These are phyloP conservation scores for Lepidochitona cinerea DNA, from an alignment of 2,888 invertebrate genomes.

Conservation along the genomic window DNA sequence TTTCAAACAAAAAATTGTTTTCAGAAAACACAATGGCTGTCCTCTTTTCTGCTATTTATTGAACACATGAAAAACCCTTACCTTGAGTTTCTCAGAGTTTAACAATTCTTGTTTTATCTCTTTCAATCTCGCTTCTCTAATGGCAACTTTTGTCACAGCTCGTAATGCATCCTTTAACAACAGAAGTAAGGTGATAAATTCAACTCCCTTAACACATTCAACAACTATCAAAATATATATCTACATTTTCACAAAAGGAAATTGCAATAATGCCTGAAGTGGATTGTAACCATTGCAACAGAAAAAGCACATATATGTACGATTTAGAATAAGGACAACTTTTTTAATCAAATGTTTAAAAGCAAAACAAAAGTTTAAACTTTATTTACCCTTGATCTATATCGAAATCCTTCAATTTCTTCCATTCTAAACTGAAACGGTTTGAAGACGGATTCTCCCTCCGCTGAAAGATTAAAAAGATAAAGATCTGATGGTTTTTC, in stretches of 20 bases:
- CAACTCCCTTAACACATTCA: too few relatives aligned
- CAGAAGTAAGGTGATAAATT: not conserved
- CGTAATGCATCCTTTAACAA: slow-evolving; percentile 86
- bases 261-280: too few relatives aligned
- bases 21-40: too few relatives aligned
- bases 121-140: slow-evolving; percentile 92
- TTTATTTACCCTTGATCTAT: slow-evolving; percentile 80
- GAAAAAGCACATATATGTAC: too few relatives aligned
- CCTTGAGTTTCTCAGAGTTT: slow-evolving; percentile 89
- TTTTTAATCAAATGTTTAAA: slow-evolving; percentile 87
- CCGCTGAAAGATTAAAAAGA: slow-evolving; percentile 38
- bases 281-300: too few relatives aligned
- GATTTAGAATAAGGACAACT: too few relatives aligned
- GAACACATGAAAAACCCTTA: slow-evolving; percentile 21
- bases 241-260: too few relatives aligned
- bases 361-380: not conserved
- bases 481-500: not conserved
- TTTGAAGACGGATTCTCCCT: slow-evolving; percentile 73
- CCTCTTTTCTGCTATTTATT: too few relatives aligned
- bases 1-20: too few relatives aligned
- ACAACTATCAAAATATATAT: too few relatives aligned
- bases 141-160: slow-evolving; percentile 92
- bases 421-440: slow-evolving; percentile 95
- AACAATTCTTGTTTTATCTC: slow-evolving; percentile 96
- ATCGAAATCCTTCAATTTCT: slow-evolving; percentile 96